Percentiles rank a stretch among this genome's conserved stretches.
Evolutionary conservation across 2,113 vertebrate genomes (phyloP).

Genomic region (Anarrhichthys ocellatus): DNA sequence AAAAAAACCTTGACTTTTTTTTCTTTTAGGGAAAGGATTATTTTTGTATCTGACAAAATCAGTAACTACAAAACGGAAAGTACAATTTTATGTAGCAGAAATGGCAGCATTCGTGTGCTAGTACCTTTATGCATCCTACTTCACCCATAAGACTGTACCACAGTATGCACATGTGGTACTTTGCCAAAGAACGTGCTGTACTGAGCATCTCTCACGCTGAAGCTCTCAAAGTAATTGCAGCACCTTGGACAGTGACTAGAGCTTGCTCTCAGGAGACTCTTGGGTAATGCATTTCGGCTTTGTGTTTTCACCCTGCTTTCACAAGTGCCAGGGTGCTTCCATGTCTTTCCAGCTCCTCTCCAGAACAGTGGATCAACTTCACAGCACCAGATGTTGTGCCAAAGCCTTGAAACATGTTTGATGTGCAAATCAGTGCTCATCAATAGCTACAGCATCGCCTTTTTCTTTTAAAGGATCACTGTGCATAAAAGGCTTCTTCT

Average conservation of each 20-base stretch:
- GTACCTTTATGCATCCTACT: too few species aligned
- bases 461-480: slow-evolving; percentile 4
- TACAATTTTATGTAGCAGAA: too few species aligned
- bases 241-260: slow-evolving; percentile 52
- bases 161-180: too few species aligned
- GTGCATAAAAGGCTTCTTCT: slow-evolving; percentile 5
- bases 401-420: slow-evolving; percentile 33
- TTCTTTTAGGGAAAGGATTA: too few species aligned
- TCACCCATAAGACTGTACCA: too few species aligned
- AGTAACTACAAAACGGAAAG: too few species aligned
- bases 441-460: slow-evolving; percentile 1
- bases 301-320: slow-evolving; percentile 36
- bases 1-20: too few species aligned
- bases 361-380: slow-evolving; percentile 21
- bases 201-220: slow-evolving; percentile 17
- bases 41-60: too few species aligned
- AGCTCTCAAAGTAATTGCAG: slow-evolving; percentile 48
- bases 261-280: slow-evolving; percentile 34
- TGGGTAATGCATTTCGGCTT: slow-evolving; percentile 27
- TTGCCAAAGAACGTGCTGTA: not conserved
- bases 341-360: slow-evolving; percentile 10
- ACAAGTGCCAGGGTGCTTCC: slow-evolving; percentile 29
- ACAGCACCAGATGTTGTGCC: slow-evolving; percentile 35
- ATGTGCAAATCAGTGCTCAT: slow-evolving; percentile 43
- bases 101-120: too few species aligned